A percentile compares a stretch with the other conserved stretches of the same genome.
Evolutionary conservation across 1,140 invertebrate genomes (phyloP).

Genomic region (Bombyx mori): DNA sequence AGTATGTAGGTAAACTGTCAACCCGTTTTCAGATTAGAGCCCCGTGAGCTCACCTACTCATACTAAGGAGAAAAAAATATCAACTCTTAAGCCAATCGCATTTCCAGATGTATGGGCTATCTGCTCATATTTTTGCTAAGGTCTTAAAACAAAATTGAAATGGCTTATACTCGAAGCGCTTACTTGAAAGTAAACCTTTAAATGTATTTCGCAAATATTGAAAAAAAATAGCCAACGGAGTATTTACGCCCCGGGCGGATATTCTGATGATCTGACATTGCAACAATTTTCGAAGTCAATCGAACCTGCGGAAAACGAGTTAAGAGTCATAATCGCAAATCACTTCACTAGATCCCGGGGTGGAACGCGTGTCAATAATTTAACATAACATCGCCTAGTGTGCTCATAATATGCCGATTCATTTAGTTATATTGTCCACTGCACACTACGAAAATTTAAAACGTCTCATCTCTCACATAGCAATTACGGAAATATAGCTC

Average conservation of each 20-base stretch:
- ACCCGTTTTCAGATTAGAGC: too few species aligned
- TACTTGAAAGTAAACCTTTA: not conserved
- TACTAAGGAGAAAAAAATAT: too few species aligned
- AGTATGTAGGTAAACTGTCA: too few species aligned
- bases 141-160: not conserved
- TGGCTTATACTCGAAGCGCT: not conserved
- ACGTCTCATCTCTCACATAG: too few species aligned
- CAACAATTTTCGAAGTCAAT: too few species aligned
- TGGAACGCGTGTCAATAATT: conserved; percentile 26
- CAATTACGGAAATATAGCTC: too few species aligned
- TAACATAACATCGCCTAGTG: conserved; percentile 20
- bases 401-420: conserved; percentile 41
- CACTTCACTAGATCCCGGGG: not conserved
- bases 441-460: too few species aligned
- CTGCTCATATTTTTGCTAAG: not conserved
- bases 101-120: too few species aligned
- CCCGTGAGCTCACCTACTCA: too few species aligned
- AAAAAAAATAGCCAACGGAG: not conserved
- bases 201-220: not conserved
- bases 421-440: conserved; percentile 10
- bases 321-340: conserved; percentile 12
- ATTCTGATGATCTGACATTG: too few species aligned
- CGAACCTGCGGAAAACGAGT: too few species aligned
- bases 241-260: conserved; percentile 31
- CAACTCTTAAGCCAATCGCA: too few species aligned